Base-by-base conservation (phyloP, 2,888 invertebrate genomes). In the Camptogramma bilineatum region DNA sequence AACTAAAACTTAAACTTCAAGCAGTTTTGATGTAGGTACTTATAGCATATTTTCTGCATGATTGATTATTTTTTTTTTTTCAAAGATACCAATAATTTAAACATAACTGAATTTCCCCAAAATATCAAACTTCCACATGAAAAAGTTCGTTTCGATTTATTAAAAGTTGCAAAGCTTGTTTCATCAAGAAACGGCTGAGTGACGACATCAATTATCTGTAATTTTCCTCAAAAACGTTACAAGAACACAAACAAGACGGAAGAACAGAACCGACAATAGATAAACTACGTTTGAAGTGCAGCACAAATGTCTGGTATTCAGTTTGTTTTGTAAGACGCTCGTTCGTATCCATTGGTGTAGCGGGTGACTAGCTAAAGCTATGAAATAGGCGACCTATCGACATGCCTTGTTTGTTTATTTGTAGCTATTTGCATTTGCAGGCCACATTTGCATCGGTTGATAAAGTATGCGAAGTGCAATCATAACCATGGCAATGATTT, bases 261-360 rank as follows among this genome's bases (percentile, higher is more conserved):
- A 61, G 61, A 71, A 53, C 66, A 70, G 66, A 73, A 69, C 72
- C 73, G 72, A 73, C 70, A 72, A 64, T 67, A 51, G 70, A 72
- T 78, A 76, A 72, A 77, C 74, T 75, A 73, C 67, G 73, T 77
- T 75, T 79, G 72, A 72, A 75, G 71, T 71, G 62, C 71, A 70
- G 62, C 57, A 72, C 75, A 78, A 80, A 77, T 73, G 73, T 73
- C 70, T 68, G 70, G 66, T 74, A 73, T 74, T 77, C 75, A 74
- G 76, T 80, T 77, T 79, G 77, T 77, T 78, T 73, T 75, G 76
- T 73, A 73, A 78, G 68, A 68, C 68, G 69, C 68, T 70, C 70
- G 68, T 50, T 70, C 70, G 68, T 50, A 62, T 62, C 51, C 46
- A 62, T 62, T 58, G 47, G 28, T 59, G 55, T 57, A 65, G 58